Conservation (phyloP, 2,888 invertebrate species). For the Hypsopygia costalis region DNA sequence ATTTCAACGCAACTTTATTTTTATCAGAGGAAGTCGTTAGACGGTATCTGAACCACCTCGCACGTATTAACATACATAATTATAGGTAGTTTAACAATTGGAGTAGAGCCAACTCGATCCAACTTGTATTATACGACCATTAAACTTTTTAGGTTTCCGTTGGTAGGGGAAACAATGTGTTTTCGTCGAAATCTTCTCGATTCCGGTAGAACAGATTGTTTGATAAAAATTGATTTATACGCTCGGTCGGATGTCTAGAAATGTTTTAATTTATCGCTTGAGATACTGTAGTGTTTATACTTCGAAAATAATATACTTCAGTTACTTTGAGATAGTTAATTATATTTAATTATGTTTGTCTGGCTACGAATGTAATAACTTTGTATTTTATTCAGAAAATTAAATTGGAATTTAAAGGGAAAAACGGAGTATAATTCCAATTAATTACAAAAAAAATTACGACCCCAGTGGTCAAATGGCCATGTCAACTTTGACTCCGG, state of each 20-base stretch:
- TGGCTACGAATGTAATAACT: no score
- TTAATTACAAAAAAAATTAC: no score
- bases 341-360: no score
- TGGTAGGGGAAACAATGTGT: slow-evolving; percentile 56
- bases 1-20: slow-evolving; percentile 80
- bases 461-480: no score
- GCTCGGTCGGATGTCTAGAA: slow-evolving; percentile 25
- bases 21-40: slow-evolving; percentile 79
- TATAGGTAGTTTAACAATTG: slow-evolving; percentile 75
- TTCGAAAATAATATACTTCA: no score
- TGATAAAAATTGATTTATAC: slow-evolving; percentile 42
- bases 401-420: no score
- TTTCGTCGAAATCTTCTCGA: slow-evolving; percentile 43
- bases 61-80: slow-evolving; percentile 78
- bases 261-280: slow-evolving; percentile 7
- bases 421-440: no score
- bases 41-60: slow-evolving; percentile 74
- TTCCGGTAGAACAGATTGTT: slow-evolving; percentile 37
- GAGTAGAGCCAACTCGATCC: slow-evolving; percentile 65
- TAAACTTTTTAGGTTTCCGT: slow-evolving; percentile 65
- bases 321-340: no score
- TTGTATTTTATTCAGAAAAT: no score
- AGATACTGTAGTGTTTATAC: slow-evolving; percentile 1
- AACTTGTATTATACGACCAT: slow-evolving; percentile 61
- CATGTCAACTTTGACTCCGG: no score